Evolutionary conservation across 2,888 invertebrate species (phyloP).

Genomic region (Platycheirus albimanus): DNA sequence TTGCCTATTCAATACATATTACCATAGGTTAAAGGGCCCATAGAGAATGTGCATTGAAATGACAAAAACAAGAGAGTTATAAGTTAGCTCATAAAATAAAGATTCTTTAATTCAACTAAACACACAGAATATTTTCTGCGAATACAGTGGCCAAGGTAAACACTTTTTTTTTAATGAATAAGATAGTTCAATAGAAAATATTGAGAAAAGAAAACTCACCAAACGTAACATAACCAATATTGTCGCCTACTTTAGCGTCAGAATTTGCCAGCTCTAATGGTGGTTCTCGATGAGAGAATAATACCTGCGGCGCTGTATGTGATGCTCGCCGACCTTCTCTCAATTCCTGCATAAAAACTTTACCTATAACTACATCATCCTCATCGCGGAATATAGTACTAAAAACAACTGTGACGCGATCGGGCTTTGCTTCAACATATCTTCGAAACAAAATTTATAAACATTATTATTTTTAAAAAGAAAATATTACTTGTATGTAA

Average conservation of each 20-base stretch:
- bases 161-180: too few relatives aligned
- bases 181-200: too few relatives aligned
- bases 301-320: constrained; percentile 95
- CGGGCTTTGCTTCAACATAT: constrained; percentile 98
- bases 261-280: constrained; percentile 97
- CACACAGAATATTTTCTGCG: too few relatives aligned
- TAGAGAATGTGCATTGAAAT: too few relatives aligned
- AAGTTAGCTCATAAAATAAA: too few relatives aligned
- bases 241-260: constrained; percentile 96
- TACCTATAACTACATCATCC: constrained; percentile 99
- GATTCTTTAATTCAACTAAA: too few relatives aligned
- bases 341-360: constrained; percentile 99
- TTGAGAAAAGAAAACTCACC: too few relatives aligned
- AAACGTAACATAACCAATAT: constrained; percentile 99
- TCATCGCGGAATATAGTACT: constrained; percentile 99
- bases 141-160: too few relatives aligned
- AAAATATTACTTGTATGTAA: too few relatives aligned
- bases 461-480: neutral
- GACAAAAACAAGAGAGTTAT: too few relatives aligned
- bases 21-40: too few relatives aligned
- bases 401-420: constrained; percentile 99
- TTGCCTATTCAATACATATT: too few relatives aligned
- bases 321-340: constrained; percentile 98
- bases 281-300: constrained; percentile 97
- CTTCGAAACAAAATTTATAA: constrained; percentile 83